These are phyloP conservation scores for Lysandra coridon DNA, from an alignment of 2,888 invertebrate genomes.

Conservation along the genomic window DNA sequence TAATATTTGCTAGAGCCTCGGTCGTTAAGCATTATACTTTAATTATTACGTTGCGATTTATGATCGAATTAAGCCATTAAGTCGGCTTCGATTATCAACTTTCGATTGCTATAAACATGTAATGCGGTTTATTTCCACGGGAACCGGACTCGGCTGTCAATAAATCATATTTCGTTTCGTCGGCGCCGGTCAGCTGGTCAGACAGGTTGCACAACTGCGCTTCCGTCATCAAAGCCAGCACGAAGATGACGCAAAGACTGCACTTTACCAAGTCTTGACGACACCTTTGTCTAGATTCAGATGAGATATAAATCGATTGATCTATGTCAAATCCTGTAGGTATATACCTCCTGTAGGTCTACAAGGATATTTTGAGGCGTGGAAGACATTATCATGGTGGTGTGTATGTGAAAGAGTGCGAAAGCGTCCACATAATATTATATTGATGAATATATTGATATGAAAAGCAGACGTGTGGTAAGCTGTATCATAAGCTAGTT, in stretches of 20 bases:
- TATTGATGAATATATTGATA: too few species aligned
- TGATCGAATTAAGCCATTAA: not conserved
- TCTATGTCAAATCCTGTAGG: too few species aligned
- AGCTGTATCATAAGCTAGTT: too few species aligned
- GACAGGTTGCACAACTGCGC: not conserved
- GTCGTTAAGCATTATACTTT: not conserved
- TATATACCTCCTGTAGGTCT: too few species aligned
- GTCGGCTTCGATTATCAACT: not conserved
- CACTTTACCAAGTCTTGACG: not conserved
- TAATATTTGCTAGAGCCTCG: not conserved
- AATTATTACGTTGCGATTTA: not conserved
- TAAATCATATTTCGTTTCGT: not conserved
- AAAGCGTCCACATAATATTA: too few species aligned
- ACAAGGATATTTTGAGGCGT: not conserved
- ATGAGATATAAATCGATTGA: too few species aligned
- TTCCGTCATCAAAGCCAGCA: slow-evolving; percentile 7
- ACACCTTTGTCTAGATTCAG: not conserved
- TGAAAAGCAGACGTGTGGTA: too few species aligned
- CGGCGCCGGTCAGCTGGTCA: not conserved
- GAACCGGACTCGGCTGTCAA: not conserved
- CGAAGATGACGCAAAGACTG: not conserved
- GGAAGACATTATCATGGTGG: not conserved
- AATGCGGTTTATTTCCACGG: not conserved
- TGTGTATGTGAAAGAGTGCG: too few species aligned
- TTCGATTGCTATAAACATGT: not conserved